phyloP scores from a whole-genome alignment of 2,113 vertebrate species.

The Laterallus jamaicensis region DNA sequence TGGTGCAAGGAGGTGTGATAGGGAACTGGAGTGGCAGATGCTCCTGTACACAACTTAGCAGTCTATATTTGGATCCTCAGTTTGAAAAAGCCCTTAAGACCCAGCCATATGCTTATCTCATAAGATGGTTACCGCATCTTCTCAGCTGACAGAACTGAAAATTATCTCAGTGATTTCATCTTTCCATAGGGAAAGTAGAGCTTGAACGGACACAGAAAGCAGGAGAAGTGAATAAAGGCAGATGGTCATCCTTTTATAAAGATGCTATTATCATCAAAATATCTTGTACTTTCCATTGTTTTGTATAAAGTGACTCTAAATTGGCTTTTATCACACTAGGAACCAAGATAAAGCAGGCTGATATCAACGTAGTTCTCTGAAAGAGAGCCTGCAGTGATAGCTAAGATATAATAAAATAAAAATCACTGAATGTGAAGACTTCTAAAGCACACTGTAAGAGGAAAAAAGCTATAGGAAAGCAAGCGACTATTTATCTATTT shows the following conservation, averaged over 20 bases:
- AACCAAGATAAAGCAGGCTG: slow-evolving; percentile 30
- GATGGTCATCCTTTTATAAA: slow-evolving; percentile 2
- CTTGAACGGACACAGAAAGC: background rate
- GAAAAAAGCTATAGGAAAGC: background rate
- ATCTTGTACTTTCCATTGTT: slow-evolving; percentile 32
- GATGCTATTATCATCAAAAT: slow-evolving; percentile 19
- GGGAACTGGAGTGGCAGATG: background rate
- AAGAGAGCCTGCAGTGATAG: slow-evolving; percentile 19
- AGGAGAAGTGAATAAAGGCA: slow-evolving; percentile 6
- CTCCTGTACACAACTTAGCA: background rate
- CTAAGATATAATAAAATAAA: slow-evolving; percentile 56
- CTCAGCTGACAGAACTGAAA: background rate
- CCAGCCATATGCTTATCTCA: background rate
- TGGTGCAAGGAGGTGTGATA: background rate
- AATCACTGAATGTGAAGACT: slow-evolving; percentile 25
- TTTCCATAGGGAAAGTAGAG: background rate
- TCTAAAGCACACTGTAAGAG: background rate
- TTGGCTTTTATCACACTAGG: slow-evolving; percentile 30
- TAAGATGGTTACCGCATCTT: background rate
- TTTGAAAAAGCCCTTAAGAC: slow-evolving; percentile 20
- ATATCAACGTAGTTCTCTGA: slow-evolving; percentile 28
- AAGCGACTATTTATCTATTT: slow-evolving; percentile 44
- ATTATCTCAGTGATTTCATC: background rate
- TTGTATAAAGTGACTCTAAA: slow-evolving; percentile 27
- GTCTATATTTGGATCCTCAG: background rate